Base-by-base conservation (phyloP, 2,888 invertebrate genomes). In the Lypha dubia region DNA sequence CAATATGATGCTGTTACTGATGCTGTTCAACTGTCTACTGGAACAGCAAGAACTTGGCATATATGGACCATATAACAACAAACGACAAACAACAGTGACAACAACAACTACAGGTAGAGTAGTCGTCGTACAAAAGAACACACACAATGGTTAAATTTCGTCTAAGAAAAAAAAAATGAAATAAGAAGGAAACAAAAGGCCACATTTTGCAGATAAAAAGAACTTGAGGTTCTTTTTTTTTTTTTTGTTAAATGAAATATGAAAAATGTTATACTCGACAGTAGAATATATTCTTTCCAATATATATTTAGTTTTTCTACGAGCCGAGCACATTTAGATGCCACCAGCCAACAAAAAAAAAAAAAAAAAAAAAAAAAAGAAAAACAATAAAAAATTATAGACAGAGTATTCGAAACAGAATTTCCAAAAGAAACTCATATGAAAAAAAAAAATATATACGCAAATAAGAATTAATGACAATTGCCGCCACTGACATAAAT, bases 401-500 rank as follows among this genome's bases (percentile, higher is more conserved):
- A 15, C 3, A 8, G 51, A 62, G 11, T 13, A 62, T 24, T 44
- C 17, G 46, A 32, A 60, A 63, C 15, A 70, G 67, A 24, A 46
- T 67, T 65, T 58, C 38, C n/a, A 11, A 28, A n/a, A n/a, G n/a
- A 38, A 44, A 62, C 28, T 38, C 24, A 46, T 32, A 62, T 11
- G 28, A n/a, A 38, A 74, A 74, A 67, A 24, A n/a, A n/a, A n/a
- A n/a, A n/a, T n/a, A n/a, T n/a, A n/a, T n/a, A 70, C 51, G 73
- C n/a, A 60, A 65, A 75, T 71, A 58, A 71, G 63, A 76, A 84
- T 77, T 84, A 84, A 84, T 84, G 84, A 84, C 84, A 84, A 84
- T 77, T 80, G 80, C 84, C 76, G 80, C 80, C 84, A 81, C 87
- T 87, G 88, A 88, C 89, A 88, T 87, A 90, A 90, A 90, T 89